A percentile compares a stretch with the other conserved stretches of the same genome.
These are phyloP conservation scores for Tenualosa thibaudeaui DNA, from an alignment of 2,797 vertebrate genomes.

Conservation along the genomic window DNA sequence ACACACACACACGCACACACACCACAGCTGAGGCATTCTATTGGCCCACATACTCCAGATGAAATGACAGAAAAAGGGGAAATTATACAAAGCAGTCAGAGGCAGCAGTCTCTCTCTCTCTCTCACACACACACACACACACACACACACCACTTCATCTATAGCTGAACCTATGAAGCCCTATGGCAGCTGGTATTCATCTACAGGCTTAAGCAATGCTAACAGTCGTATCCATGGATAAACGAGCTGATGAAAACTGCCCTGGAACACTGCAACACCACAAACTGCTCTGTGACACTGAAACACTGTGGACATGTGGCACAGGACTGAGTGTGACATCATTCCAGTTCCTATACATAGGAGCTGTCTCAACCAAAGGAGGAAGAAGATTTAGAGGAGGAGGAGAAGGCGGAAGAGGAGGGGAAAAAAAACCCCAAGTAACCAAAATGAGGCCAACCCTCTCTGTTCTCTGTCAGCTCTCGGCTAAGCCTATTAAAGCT, in stretches of 20 bases:
- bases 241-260: background rate
- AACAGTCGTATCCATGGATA: background rate
- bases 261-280: background rate
- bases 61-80: background rate
- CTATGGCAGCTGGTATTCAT: background rate
- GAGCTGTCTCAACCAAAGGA: background rate
- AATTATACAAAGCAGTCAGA: background rate
- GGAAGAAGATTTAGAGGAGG: background rate
- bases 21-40: background rate
- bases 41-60: background rate
- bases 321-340: background rate
- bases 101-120: too few relatives aligned
- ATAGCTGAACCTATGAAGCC: background rate
- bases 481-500: slow-evolving; percentile 73
- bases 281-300: background rate
- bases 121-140: too few relatives aligned
- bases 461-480: slow-evolving; percentile 61
- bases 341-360: background rate
- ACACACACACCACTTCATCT: background rate
- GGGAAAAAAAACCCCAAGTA: background rate
- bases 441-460: slow-evolving; percentile 52
- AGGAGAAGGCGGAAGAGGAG: background rate
- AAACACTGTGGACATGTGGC: background rate
- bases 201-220: background rate
- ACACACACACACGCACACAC: background rate